phyloP scores from a whole-genome alignment of 2,888 invertebrate species.

The Zygogramma bicolorata region DNA sequence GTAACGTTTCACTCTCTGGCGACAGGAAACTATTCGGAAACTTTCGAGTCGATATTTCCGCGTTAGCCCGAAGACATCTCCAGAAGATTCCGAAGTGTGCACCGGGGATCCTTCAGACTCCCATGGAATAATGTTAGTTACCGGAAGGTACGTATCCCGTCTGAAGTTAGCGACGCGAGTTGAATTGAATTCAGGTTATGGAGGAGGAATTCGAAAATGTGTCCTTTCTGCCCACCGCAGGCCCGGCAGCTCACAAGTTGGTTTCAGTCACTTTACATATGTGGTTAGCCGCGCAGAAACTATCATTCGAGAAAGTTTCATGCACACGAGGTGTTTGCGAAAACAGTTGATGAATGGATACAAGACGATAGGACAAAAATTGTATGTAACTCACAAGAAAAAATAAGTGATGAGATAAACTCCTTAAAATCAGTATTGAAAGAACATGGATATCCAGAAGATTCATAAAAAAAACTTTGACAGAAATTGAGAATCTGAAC shows the following conservation, averaged over 20 bases:
- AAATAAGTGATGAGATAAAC: too few relatives aligned
- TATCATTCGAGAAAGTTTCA: background rate
- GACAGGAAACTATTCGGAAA: background rate
- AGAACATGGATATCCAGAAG: too few relatives aligned
- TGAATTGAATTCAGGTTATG: conserved; percentile 39
- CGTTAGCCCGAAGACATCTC: background rate
- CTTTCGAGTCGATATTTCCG: background rate
- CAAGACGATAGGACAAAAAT: too few relatives aligned
- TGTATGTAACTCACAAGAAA: too few relatives aligned
- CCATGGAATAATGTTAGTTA: conserved; percentile 43
- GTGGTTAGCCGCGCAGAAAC: conserved; percentile 38
- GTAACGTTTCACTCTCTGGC: background rate
- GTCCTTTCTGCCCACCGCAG: conserved; percentile 38
- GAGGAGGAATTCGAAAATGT: conserved; percentile 41
- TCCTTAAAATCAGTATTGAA: too few relatives aligned
- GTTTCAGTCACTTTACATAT: conserved; percentile 42
- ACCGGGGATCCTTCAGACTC: conserved; percentile 7
- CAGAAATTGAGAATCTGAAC: too few relatives aligned
- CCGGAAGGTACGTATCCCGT: conserved; percentile 32
- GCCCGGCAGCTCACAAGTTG: conserved; percentile 42
- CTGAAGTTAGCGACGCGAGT: conserved; percentile 39
- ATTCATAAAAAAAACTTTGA: too few relatives aligned
- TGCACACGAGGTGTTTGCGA: background rate
- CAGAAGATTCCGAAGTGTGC: background rate
- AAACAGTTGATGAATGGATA: too few relatives aligned